Base-by-base conservation (phyloP, 2,113 vertebrate species). In the Sphaerodactylus townsendi region DNA sequence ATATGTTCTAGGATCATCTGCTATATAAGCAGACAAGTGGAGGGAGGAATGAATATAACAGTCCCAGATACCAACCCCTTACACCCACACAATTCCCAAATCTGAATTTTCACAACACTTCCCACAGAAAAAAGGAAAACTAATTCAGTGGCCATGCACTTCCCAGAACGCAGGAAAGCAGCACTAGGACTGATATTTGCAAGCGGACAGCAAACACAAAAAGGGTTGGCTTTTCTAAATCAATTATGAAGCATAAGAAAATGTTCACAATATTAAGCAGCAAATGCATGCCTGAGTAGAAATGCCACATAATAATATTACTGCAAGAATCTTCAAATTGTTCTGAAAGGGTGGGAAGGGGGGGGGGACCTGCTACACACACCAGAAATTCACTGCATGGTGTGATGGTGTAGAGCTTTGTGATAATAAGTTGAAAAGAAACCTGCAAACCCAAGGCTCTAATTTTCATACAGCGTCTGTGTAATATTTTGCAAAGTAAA, bases 401-500 rank as follows among this genome's bases (percentile, higher is more conserved):
- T 68, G 33, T 81, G 69, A 88, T 48, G 74, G 84, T 10, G 2
- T 15, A 56, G 83, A 88, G 81, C 73, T 91, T 90, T 85, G 83
- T 62, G 77, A 85, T 86, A 92, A 86, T 91, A 88, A 90, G 81
- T 93, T 85, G 77, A 90, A 85, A 90, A 93, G 69, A 90, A 94
- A 91, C 87, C 86, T 88, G 92, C 82, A 91, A 86, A 93, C 77
- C 84, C 89, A 77, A 92, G 88, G 93, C 93, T 91, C 90, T 89
- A 90, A 93, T 92, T 92, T 91, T 95, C 95, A 93, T 86, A 90
- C 80, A 87, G 93, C 46, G 83, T 88, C 94, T 90, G 89, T 92
- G 87, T 91, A 94, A 95, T 94, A 97, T 94, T 96, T 93, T 96
- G 95, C 96, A 92, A 94, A 96, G 94, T 91, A 96, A 96, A 96